Base-by-base conservation (phyloP, 2,797 vertebrate species). In the Glossophaga mutica region DNA sequence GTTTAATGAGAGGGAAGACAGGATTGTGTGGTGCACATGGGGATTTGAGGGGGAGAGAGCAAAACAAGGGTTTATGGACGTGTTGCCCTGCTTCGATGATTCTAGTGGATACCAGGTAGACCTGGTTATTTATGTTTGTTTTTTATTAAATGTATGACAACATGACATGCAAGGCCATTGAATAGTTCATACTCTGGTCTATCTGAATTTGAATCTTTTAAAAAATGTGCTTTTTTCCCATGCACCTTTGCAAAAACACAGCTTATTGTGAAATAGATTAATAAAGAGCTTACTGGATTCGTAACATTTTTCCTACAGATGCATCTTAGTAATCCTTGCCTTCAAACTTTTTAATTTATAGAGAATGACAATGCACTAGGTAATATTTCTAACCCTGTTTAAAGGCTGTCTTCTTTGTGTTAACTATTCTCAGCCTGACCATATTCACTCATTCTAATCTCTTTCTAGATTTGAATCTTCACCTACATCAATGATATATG, bases 301-400 rank as follows among this genome's bases (percentile, higher is more conserved):
- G 81, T 57, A 62, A 39, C n/a, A 48, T 87, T 92, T 95, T 22
- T 37, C 32, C 39, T 62, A 78, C 70, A 90, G 39, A 44, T n/a
- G 57, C 29, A 62, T 86, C 42, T 94, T 82, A 70, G 26, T n/a
- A 48, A 74, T 32, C 44, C 3, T 73, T 85, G 32, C n/a, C 89
- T 83, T 48, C 21, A 84, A 46, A 29, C 22, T n/a, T 87, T 78
- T 94, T 85, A 34, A 70, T 96, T 90, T 92, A 42, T 42, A 67
- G 34, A 77, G 62, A 34, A 88, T 79, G 59, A 57, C 4, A 14
- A 14, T 48, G 14, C 57, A 87, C 15, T 44, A 3, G 34, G n/a
- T 65, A 78, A 74, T 73, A 70, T 65, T 34, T 87, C 14, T 57
- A 26, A 91, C 9, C 22, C 5, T 68, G 48, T 46, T 55, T 73